These are phyloP conservation scores for Seriola aureovittata DNA, from an alignment of 2,113 vertebrate genomes.

Conservation along the genomic window DNA sequence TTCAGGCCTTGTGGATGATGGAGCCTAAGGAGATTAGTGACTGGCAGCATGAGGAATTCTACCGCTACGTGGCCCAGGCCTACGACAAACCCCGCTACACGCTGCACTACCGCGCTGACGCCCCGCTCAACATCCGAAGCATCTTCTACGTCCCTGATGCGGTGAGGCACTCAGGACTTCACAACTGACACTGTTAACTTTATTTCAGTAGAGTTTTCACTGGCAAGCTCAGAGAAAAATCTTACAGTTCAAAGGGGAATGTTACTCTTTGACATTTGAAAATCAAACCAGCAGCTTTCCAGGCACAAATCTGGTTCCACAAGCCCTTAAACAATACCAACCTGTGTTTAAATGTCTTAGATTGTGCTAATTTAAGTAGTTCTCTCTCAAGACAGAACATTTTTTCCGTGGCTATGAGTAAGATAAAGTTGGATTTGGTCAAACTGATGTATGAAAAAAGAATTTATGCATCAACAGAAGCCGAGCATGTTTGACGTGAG, in stretches of 20 bases:
- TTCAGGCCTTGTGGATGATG: conserved; percentile 96
- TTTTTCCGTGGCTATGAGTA: no score
- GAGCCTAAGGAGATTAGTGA: conserved; percentile 93
- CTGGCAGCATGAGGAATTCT: conserved; percentile 96
- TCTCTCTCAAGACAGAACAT: no score
- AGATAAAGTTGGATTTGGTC: not conserved
- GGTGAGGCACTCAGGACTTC: conserved; percentile 76
- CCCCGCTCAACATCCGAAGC: conserved; percentile 95
- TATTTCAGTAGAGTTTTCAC: not conserved
- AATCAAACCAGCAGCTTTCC: not conserved
- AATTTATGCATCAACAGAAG: conserved; percentile 84
- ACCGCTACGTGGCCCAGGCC: conserved; percentile 91
- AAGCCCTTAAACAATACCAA: not conserved
- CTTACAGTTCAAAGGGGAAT: no score
- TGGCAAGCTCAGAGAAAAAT: not conserved
- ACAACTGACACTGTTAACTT: not conserved
- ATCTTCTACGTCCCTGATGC: conserved; percentile 95
- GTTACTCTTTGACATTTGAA: not conserved
- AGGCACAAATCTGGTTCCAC: not conserved
- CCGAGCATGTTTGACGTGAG: conserved; percentile 98
- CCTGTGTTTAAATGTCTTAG: not conserved
- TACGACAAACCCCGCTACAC: conserved; percentile 93
- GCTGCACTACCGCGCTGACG: conserved; percentile 94
- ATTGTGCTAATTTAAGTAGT: not conserved
- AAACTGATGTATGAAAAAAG: not conserved